Conservation (phyloP, 2,888 invertebrate genomes). For the Myopa tessellatipennis region DNA sequence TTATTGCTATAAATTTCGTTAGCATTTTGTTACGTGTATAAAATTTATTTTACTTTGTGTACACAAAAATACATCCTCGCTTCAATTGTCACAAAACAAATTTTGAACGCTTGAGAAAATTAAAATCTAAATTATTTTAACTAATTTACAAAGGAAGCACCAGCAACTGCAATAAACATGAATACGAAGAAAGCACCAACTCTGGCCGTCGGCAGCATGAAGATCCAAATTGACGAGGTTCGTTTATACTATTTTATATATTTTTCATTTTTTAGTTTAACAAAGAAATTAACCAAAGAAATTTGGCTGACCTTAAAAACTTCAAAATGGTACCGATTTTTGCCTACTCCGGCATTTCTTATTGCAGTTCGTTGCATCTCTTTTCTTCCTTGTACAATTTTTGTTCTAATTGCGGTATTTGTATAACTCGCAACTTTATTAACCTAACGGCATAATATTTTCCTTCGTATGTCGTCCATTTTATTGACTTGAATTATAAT, state of each 20-base stretch:
- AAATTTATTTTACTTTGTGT: background rate
- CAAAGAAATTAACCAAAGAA: background rate
- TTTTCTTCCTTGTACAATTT: background rate
- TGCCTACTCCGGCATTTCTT: background rate
- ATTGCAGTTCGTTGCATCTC: background rate
- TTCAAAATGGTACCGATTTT: background rate
- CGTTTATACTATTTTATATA: background rate
- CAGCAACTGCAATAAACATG: background rate
- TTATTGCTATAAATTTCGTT: background rate
- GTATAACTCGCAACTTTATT: background rate
- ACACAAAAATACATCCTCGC: background rate
- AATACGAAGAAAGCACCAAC: slow-evolving; percentile 14
- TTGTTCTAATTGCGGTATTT: slow-evolving; percentile 11
- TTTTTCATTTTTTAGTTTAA: background rate
- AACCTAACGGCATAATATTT: background rate
- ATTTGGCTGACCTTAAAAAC: background rate
- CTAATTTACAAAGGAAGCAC: slow-evolving; percentile 15
- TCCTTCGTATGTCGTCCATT: background rate
- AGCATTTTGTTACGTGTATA: background rate
- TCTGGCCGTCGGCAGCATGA: slow-evolving; percentile 40
- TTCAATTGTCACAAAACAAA: background rate
- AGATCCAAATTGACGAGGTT: slow-evolving; percentile 43
- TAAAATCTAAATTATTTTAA: background rate
- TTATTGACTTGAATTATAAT: background rate
- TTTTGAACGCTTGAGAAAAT: background rate